Percentiles rank a stretch among this genome's conserved stretches.
Conservation (phyloP, 2,888 invertebrate species). For the Rotaria socialis region DNA sequence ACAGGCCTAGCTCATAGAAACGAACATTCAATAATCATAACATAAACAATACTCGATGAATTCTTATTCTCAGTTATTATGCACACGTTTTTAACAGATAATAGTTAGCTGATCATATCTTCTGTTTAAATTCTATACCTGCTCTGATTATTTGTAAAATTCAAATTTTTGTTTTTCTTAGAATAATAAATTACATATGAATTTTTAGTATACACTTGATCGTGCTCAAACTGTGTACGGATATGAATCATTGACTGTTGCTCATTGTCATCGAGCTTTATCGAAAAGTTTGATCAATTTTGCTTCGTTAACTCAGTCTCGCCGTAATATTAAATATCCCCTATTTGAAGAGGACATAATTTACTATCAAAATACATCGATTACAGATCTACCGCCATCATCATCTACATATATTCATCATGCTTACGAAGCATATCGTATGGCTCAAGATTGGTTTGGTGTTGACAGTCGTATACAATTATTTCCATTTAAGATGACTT, state of each 20-base stretch:
- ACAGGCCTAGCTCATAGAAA: too few relatives aligned
- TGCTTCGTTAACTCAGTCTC: background rate
- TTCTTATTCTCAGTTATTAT: too few relatives aligned
- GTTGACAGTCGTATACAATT: background rate
- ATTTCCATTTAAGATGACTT: constrained; percentile 8
- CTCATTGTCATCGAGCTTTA: background rate
- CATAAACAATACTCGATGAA: too few relatives aligned
- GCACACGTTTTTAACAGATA: too few relatives aligned
- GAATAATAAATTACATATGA: background rate
- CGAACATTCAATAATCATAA: too few relatives aligned
- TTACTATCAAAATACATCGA: too few relatives aligned
- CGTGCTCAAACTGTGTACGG: background rate
- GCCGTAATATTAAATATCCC: background rate
- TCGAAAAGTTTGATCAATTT: background rate
- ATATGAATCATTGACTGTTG: background rate
- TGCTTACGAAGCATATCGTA: background rate
- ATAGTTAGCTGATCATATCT: too few relatives aligned
- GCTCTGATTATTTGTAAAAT: too few relatives aligned
- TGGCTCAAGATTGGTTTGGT: constrained; percentile 26
- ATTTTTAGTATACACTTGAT: background rate
- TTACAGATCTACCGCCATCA: too few relatives aligned
- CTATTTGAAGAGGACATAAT: background rate
- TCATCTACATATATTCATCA: background rate
- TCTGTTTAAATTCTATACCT: too few relatives aligned
- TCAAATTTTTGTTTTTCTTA: too few relatives aligned